Percentiles rank a stretch among this genome's conserved stretches.
These are phyloP conservation scores for Varanus salvator DNA, from an alignment of 2,113 vertebrate genomes.

Conservation along the genomic window DNA sequence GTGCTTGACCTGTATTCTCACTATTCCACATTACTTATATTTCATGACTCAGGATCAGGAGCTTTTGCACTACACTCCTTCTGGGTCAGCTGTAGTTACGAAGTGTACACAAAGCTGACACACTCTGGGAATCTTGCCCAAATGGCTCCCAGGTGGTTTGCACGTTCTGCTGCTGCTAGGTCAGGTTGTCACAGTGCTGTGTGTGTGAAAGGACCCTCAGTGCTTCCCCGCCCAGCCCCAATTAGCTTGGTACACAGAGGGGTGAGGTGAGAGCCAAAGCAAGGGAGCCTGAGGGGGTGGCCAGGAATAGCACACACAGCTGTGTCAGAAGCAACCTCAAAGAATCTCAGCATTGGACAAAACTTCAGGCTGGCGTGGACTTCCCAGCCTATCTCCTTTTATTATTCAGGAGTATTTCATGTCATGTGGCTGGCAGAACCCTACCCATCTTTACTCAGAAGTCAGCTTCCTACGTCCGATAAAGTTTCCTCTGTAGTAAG, in stretches of 20 bases:
- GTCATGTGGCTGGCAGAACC: not conserved
- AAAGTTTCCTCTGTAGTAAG: too few relatives aligned
- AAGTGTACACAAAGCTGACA: not conserved
- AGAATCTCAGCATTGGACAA: not conserved
- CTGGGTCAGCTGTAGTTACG: not conserved
- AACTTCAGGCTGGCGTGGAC: not conserved
- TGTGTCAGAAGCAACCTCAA: not conserved
- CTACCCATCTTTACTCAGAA: not conserved
- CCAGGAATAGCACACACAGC: not conserved
- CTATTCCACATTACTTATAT: not conserved
- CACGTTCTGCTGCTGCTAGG: not conserved
- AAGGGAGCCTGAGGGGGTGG: not conserved
- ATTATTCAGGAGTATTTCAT: rapidly evolving
- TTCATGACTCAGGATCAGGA: not conserved
- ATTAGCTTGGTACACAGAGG: not conserved
- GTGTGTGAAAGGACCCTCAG: not conserved
- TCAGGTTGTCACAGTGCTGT: not conserved
- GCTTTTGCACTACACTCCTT: not conserved
- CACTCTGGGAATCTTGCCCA: not conserved
- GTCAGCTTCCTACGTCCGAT: not conserved
- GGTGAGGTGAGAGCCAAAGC: rapidly evolving
- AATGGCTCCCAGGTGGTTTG: not conserved
- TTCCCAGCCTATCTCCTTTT: not conserved
- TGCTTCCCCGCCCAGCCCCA: not conserved
- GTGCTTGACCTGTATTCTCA: not conserved